Conservation (phyloP, 2,888 invertebrate species). For the Herminia tarsipennalis region DNA sequence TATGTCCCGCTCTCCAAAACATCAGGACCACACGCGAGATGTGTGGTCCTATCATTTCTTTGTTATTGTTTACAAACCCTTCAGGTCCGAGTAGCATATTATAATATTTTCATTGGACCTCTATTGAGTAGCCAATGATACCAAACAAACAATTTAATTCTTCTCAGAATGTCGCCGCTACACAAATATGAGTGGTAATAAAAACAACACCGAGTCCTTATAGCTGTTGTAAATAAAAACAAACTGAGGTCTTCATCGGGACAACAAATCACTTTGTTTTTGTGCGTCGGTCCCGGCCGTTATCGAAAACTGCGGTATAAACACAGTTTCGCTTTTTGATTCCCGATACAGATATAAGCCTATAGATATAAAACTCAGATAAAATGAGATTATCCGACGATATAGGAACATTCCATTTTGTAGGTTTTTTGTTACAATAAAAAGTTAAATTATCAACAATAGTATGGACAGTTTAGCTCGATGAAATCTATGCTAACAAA, state of each 20-base stretch:
- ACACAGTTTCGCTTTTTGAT: constrained; percentile 60
- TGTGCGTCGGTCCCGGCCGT: constrained; percentile 42
- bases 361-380: constrained; percentile 47
- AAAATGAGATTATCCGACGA: constrained; percentile 41
- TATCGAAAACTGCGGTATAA: constrained; percentile 49
- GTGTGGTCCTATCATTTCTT: constrained; percentile 32
- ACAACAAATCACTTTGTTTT: constrained; percentile 75
- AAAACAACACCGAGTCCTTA: constrained; percentile 39
- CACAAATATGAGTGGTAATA: constrained; percentile 28
- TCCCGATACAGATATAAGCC: constrained; percentile 37
- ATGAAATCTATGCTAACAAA: constrained; percentile 35
- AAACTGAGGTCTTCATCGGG: constrained; percentile 64
- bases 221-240: constrained; percentile 62
- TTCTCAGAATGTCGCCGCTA: constrained; percentile 31
- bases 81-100: constrained; percentile 15
- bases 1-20: neutral
- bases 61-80: constrained; percentile 14
- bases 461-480: constrained; percentile 28
- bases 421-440: constrained; percentile 34
- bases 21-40: constrained; percentile 10
- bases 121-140: constrained; percentile 28
- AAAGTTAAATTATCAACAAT: constrained; percentile 42
- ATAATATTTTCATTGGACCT: constrained; percentile 30
- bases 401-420: constrained; percentile 16
- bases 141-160: constrained; percentile 28